Conservation (phyloP, 2,888 invertebrate species). For the Eumacrocentrus americanus region DNA sequence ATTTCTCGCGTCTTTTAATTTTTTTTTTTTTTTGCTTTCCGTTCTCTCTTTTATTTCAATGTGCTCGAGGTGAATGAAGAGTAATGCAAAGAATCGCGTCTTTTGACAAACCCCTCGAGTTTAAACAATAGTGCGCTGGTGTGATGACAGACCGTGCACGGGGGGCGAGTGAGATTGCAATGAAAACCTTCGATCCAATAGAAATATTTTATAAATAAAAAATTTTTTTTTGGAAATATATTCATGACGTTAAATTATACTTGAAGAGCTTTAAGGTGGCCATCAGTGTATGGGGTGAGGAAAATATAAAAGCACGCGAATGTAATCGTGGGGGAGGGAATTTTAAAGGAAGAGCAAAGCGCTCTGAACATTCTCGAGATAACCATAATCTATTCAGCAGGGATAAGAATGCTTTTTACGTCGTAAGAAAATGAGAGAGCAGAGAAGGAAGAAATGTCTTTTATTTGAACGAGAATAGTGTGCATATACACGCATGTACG, state of each 20-base stretch:
- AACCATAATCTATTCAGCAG: slow-evolving; percentile 44
- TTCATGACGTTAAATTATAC: background rate
- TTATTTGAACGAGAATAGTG: background rate
- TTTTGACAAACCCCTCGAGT: slow-evolving; percentile 37
- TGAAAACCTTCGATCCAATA: background rate
- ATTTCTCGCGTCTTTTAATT: slow-evolving; percentile 21
- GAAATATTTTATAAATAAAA: background rate
- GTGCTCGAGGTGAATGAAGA: slow-evolving; percentile 29
- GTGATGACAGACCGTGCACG: too few species aligned
- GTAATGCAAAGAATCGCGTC: slow-evolving; percentile 33
- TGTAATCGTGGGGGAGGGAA: slow-evolving; percentile 10
- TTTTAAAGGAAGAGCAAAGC: slow-evolving; percentile 22
- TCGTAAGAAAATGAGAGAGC: slow-evolving; percentile 30
- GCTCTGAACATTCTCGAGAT: slow-evolving; percentile 39
- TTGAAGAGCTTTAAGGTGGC: background rate
- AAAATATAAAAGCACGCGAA: slow-evolving; percentile 26
- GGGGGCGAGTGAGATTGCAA: background rate
- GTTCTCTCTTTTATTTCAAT: slow-evolving; percentile 10
- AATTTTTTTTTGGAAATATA: background rate
- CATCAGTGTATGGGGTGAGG: background rate
- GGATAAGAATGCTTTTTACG: slow-evolving; percentile 44
- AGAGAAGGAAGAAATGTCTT: background rate
- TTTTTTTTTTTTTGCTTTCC: slow-evolving; percentile 25
- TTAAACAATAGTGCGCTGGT: too few species aligned
- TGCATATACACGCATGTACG: slow-evolving; percentile 13